Evolutionary conservation across 2,113 vertebrate genomes (phyloP).

Genomic region (Bubo scandiacus): DNA sequence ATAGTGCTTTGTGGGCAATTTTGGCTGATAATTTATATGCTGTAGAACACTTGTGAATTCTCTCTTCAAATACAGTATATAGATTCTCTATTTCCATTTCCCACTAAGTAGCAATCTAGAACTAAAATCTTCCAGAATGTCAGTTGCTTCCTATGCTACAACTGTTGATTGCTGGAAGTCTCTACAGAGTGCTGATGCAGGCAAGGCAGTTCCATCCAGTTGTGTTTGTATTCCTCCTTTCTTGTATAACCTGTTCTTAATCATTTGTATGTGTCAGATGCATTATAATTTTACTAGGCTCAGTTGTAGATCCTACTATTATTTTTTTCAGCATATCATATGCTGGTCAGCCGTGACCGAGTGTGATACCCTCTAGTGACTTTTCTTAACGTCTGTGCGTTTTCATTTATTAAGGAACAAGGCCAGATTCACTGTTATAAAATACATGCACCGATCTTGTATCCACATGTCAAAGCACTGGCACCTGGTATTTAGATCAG

Average conservation of each 20-base stretch:
- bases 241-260: neutral
- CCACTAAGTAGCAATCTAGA: neutral
- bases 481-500: neutral
- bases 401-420: neutral
- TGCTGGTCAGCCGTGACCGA: neutral
- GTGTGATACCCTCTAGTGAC: neutral
- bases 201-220: neutral
- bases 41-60: neutral
- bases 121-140: neutral
- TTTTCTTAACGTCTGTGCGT: neutral
- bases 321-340: neutral
- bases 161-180: neutral
- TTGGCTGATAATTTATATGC: neutral
- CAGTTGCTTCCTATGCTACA: neutral
- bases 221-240: neutral
- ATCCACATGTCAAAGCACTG: neutral
- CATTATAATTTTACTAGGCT: neutral
- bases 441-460: neutral
- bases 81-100: neutral
- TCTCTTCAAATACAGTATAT: neutral
- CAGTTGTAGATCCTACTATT: neutral
- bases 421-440: neutral
- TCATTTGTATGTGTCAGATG: neutral
- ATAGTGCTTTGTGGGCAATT: neutral
- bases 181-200: neutral